Conservation (phyloP, 2,797 vertebrate species). For the Crocodylus rhombifer region DNA sequence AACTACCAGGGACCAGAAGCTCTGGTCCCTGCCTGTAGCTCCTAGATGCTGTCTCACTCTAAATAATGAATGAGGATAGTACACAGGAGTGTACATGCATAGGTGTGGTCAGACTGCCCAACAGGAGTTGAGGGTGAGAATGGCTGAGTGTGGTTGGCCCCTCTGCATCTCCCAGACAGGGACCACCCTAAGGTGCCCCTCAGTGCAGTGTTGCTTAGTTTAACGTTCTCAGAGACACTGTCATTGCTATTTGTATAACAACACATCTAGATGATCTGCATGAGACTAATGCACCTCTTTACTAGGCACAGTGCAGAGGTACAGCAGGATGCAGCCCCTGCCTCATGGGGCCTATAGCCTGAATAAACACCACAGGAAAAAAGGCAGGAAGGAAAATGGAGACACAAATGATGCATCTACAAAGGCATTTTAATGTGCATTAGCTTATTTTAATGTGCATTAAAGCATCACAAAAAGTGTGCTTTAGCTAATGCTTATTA, state of each 20-base stretch:
- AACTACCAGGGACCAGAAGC: background rate
- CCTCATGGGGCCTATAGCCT: no score
- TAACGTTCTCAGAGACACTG: background rate
- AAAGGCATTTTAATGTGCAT: no score
- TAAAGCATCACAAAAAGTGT: no score
- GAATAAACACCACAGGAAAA: no score
- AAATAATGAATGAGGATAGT: background rate
- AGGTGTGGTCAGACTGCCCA: background rate
- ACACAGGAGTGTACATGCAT: background rate
- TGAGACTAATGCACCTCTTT: no score
- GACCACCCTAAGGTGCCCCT: background rate
- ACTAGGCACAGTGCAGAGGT: no score
- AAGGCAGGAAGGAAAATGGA: no score
- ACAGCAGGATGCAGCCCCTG: no score
- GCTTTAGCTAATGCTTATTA: no score
- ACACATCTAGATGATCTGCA: background rate
- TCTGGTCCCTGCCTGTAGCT: background rate
- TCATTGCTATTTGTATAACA: background rate
- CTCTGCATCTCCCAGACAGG: background rate
- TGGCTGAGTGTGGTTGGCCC: background rate
- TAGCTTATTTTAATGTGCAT: no score
- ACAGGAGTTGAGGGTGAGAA: background rate
- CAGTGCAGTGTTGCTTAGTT: background rate
- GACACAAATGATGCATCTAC: no score
- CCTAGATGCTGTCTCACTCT: no score